A percentile compares a stretch with the other conserved stretches of the same genome.
These are phyloP conservation scores for Frankliniella fusca DNA, from an alignment of 2,888 invertebrate species.

Conservation along the genomic window DNA sequence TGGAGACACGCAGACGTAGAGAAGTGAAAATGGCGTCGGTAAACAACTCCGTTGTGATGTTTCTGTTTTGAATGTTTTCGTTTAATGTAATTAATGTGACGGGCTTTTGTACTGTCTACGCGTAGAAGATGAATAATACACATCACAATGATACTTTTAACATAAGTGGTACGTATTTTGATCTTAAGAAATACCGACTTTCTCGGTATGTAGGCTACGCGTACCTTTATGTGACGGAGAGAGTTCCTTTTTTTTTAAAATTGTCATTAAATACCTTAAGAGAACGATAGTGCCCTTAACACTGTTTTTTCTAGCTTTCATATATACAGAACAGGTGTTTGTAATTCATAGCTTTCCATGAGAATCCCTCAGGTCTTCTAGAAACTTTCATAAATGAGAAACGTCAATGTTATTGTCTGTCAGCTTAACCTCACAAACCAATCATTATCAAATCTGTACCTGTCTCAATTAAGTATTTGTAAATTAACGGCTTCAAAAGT, in stretches of 20 bases:
- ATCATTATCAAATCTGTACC: too few species aligned
- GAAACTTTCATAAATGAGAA: neutral
- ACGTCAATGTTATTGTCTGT: constrained; percentile 8
- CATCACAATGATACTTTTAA: constrained; percentile 40
- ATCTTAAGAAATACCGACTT: neutral
- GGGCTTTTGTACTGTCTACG: constrained; percentile 29
- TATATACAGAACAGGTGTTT: too few species aligned
- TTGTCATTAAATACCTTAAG: neutral
- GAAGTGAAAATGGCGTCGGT: constrained; percentile 14
- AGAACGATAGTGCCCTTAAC: too few species aligned
- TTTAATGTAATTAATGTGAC: neutral
- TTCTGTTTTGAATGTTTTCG: constrained; percentile 11
- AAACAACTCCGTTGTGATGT: constrained; percentile 20
- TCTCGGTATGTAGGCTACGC: neutral
- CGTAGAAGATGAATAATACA: constrained; percentile 40
- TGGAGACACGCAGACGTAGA: neutral
- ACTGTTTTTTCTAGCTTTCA: too few species aligned
- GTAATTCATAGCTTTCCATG: too few species aligned
- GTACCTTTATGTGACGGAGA: neutral
- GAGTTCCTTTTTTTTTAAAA: neutral
- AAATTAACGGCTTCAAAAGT: neutral
- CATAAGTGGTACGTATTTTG: constrained; percentile 39
- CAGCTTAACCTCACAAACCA: neutral
- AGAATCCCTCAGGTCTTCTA: too few species aligned
- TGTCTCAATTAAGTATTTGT: neutral